These are phyloP conservation scores for Melikaiella ostensackeni DNA, from an alignment of 2,888 invertebrate genomes.

Conservation along the genomic window DNA sequence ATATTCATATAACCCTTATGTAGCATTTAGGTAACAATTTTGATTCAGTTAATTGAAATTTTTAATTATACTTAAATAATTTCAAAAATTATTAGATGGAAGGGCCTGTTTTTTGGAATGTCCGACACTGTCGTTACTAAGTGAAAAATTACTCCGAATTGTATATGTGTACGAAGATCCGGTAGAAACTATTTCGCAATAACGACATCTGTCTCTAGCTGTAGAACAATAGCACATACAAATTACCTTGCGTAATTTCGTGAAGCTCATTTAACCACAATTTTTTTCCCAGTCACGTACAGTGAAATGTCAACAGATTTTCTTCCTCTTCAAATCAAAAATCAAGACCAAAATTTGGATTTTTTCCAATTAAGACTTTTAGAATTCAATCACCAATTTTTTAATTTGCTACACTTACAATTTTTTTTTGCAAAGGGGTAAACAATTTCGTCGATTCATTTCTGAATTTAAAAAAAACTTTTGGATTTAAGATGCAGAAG, in stretches of 20 bases:
- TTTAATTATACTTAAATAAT: not conserved
- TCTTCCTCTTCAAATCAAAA: not conserved
- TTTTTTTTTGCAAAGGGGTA: not conserved
- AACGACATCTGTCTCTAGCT: not conserved
- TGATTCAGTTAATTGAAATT: not conserved
- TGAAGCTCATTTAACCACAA: not conserved
- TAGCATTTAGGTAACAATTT: not conserved
- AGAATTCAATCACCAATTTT: not conserved
- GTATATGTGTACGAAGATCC: not conserved
- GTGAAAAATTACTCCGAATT: not conserved
- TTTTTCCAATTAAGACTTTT: not conserved
- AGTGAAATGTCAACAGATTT: not conserved
- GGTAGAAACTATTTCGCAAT: slow-evolving; percentile 2
- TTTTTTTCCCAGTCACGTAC: not conserved
- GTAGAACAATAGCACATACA: not conserved
- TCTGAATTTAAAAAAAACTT: not conserved
- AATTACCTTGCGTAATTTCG: slow-evolving; percentile 2
- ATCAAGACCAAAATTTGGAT: not conserved
- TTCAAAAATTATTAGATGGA: not conserved
- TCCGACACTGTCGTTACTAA: not conserved
- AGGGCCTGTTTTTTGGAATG: not conserved
- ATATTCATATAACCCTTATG: not conserved
- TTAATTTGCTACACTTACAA: not conserved
- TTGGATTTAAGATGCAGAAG: not conserved
- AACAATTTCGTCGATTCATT: not conserved